These are phyloP conservation scores for Nibea coibor DNA, from an alignment of 2,113 vertebrate genomes.

Conservation along the genomic window DNA sequence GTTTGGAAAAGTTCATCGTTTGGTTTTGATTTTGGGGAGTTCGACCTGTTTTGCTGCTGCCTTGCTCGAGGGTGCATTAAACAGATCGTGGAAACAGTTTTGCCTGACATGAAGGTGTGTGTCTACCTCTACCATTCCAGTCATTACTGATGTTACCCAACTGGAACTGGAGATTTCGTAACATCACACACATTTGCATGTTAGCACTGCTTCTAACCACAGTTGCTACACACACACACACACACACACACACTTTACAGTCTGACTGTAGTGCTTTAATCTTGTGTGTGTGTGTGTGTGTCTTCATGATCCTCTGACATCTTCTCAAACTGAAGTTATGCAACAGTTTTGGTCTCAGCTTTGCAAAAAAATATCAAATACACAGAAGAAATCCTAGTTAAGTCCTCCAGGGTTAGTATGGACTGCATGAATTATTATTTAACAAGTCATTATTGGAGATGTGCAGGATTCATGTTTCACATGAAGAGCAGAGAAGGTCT, in stretches of 20 bases:
- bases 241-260: constrained; percentile 8
- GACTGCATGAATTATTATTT: no score
- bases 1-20: no score
- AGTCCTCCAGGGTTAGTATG: no score
- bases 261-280: background rate
- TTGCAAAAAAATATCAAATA: no score
- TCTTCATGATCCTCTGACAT: constrained; percentile 10
- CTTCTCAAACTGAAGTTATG: no score
- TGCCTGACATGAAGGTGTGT: constrained; percentile 16
- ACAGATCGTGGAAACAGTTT: background rate
- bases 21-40: no score
- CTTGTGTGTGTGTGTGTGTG: constrained; percentile 5
- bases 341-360: no score
- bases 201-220: background rate
- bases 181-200: constrained; percentile 15
- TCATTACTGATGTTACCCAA: constrained; percentile 1
- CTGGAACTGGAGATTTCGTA: constrained; percentile 24
- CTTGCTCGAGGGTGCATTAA: background rate
- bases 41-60: background rate
- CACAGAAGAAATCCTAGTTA: no score
- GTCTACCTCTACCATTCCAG: background rate
- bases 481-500: constrained; percentile 7
- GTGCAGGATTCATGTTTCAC: background rate
- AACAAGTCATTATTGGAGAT: background rate
- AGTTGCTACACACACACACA: constrained; percentile 46